Conservation (phyloP, 2,888 invertebrate genomes). For the Sarcophaga caerulescens region DNA sequence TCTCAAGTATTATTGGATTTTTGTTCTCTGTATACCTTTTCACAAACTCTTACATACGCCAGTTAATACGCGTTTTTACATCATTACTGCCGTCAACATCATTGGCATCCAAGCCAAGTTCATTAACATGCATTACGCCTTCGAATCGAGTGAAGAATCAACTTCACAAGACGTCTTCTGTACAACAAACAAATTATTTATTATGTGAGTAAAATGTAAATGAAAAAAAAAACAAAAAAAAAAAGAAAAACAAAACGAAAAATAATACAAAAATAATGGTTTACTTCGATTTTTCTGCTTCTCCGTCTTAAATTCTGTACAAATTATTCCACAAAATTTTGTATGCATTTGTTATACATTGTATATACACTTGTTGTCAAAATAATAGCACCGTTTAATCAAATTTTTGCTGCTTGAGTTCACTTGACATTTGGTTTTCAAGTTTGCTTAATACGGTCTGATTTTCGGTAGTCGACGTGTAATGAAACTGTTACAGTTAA, state of each 20-base stretch:
- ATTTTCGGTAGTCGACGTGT: too few relatives aligned
- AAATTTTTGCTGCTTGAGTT: neutral
- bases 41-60: neutral
- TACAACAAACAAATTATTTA: slow-evolving; percentile 2
- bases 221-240: too few relatives aligned
- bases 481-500: too few relatives aligned
- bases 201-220: neutral
- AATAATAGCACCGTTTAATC: neutral
- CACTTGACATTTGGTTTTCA: neutral
- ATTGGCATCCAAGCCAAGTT: slow-evolving; percentile 52
- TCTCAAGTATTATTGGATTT: slow-evolving; percentile 34
- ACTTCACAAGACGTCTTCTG: slow-evolving; percentile 59
- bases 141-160: slow-evolving; percentile 14
- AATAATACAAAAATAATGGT: neutral
- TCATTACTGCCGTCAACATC: slow-evolving; percentile 11
- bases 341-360: neutral
- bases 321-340: slow-evolving; percentile 51
- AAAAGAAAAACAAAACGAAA: too few relatives aligned
- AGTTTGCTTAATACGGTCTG: too few relatives aligned
- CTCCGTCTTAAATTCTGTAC: slow-evolving; percentile 26
- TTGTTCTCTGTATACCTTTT: neutral
- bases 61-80: neutral
- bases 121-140: slow-evolving; percentile 62
- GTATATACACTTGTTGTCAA: neutral
- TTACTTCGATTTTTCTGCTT: slow-evolving; percentile 39